Evolutionary conservation across 2,797 vertebrate genomes (phyloP).

Genomic region (Heterohyrax brucei): DNA sequence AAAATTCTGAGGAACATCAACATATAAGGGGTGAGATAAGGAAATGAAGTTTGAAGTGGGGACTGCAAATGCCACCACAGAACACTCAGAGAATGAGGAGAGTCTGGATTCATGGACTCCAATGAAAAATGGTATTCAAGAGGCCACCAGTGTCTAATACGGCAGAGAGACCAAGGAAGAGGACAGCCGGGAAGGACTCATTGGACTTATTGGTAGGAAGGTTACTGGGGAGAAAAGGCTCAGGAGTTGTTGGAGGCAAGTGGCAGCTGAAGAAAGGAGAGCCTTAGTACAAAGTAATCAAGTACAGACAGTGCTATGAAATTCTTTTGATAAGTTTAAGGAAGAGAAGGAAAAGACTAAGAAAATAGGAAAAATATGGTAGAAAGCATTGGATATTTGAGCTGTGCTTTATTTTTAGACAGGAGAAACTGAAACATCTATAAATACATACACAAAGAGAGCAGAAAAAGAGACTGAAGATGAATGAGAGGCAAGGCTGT

Average conservation of each 20-base stretch:
- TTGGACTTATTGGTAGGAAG: neutral
- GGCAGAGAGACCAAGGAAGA: neutral
- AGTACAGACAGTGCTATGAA: neutral
- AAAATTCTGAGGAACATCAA: neutral
- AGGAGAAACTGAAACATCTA: neutral
- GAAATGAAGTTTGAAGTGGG: neutral
- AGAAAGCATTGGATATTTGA: constrained; percentile 7
- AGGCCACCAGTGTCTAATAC: neutral
- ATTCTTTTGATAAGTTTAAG: neutral
- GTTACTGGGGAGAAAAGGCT: neutral
- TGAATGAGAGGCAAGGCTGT: neutral
- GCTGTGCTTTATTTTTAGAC: neutral
- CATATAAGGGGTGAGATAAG: neutral
- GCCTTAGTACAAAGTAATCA: neutral
- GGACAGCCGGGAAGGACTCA: neutral
- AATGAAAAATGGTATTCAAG: neutral
- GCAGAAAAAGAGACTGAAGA: neutral
- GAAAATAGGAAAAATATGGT: neutral
- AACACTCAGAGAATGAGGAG: neutral
- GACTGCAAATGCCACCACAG: neutral
- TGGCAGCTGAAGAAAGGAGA: neutral
- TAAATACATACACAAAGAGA: neutral
- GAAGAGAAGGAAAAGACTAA: neutral
- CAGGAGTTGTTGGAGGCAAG: neutral
- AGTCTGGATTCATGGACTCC: neutral